Evolutionary conservation across 1,140 invertebrate genomes (phyloP), one percentile per base, ranked within the genome.

Genomic region (Diabrotica virgifera): DNA sequence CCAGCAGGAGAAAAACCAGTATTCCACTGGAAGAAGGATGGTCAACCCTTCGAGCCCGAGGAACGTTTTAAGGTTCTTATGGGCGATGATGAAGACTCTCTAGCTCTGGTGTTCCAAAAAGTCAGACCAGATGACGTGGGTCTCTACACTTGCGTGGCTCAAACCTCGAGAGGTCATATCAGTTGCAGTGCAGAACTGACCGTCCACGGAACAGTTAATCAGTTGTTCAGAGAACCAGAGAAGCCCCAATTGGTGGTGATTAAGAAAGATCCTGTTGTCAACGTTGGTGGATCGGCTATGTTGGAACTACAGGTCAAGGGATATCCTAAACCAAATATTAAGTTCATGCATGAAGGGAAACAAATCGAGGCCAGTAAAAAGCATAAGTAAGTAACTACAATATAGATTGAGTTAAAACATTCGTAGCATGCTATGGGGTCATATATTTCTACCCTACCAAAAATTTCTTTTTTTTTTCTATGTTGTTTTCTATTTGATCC

Each of bases 51-150:
- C 74, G 91, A 95, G 75, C 93, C 95, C 5, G 92, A 94, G 75
- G 94, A 97, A 74, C 86, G 94, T 61, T 97, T 97, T 77, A 96
- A 97, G 80, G 94, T 98, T 12, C 80, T 96, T 7, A 91, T 96
- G 74, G 90, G 92, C 68, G 93, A 96, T 70, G 92, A 96, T 69
- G 94, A 96, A 74, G 95, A 97, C 73, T 96, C 91, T 0, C 81
- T 97, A 54, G 93, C 92, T 13, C 80, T 98, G 9, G 90, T 96
- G 0, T 97, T 98, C 80, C 93, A 96, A 74, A 92, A 97, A 72
- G 94, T 97, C 0, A 93, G 89, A 74, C 93, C 93, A 0, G 94
- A 96, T 76, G 94, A 97, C 79, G 94, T 94, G 35, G 95, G 95
- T 5, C 82, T 96, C 5, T 97, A 98, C 78, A 97, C 95, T 0